phyloP scores from a whole-genome alignment of 2,797 vertebrate genomes.

The Pangasius djambal region DNA sequence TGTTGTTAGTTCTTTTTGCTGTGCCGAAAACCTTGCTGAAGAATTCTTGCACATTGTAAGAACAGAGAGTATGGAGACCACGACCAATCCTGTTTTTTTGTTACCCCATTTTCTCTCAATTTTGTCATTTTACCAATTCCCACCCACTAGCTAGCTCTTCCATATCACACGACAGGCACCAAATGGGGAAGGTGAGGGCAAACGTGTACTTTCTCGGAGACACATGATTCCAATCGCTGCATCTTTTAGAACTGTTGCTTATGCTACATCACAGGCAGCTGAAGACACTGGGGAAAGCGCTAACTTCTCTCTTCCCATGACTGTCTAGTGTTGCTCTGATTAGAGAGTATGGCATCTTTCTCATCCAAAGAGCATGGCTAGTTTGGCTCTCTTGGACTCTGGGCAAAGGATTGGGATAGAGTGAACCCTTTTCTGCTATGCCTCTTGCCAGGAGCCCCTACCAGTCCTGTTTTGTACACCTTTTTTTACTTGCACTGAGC shows the following conservation, averaged over 20 bases:
- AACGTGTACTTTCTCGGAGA: background rate
- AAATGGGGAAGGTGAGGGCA: background rate
- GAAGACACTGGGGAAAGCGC: background rate
- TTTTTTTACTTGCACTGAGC: background rate
- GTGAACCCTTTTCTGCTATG: background rate
- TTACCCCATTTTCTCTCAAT: background rate
- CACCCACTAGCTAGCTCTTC: background rate
- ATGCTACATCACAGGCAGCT: background rate
- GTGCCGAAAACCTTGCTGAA: background rate
- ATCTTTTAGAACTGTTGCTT: background rate
- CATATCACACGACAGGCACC: background rate
- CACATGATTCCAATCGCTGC: background rate
- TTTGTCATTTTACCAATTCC: background rate
- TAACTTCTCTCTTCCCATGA: background rate
- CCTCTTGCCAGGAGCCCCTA: background rate
- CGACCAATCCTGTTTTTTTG: background rate
- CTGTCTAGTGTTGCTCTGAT: background rate
- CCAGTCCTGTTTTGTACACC: background rate
- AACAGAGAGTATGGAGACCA: background rate
- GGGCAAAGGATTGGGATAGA: background rate
- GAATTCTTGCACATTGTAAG: background rate
- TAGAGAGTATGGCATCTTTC: background rate
- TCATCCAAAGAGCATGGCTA: background rate
- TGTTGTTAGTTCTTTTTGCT: background rate
- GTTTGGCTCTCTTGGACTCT: background rate